phyloP scores from a whole-genome alignment of 2,888 invertebrate species.

The Lycaena phlaeas region DNA sequence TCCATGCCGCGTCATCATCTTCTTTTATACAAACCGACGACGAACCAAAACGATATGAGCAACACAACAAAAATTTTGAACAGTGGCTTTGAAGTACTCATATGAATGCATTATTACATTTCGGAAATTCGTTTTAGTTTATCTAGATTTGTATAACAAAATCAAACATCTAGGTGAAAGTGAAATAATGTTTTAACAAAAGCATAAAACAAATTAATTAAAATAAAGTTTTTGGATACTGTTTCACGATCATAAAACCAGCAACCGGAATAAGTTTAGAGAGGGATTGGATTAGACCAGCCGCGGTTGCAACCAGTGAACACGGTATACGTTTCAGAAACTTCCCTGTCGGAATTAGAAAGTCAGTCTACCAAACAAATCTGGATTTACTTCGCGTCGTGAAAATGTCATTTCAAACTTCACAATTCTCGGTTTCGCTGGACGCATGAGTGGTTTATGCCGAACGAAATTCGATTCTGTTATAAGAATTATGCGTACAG shows the following conservation, averaged over 20 bases:
- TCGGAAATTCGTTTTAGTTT: too few relatives aligned
- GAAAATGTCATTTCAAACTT: constrained; percentile 62
- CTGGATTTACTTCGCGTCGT: constrained; percentile 56
- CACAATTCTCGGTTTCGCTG: constrained; percentile 19
- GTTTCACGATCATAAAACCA: constrained; percentile 50
- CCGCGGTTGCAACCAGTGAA: constrained; percentile 59
- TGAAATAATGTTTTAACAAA: constrained; percentile 1
- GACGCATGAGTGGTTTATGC: constrained; percentile 24
- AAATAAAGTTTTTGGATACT: constrained; percentile 57
- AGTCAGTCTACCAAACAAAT: constrained; percentile 62
- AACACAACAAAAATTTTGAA: too few relatives aligned
- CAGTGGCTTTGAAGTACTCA: too few relatives aligned
- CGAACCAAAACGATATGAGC: too few relatives aligned
- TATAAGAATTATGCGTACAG: constrained; percentile 49
- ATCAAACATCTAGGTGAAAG: too few relatives aligned
- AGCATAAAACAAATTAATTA: constrained; percentile 34
- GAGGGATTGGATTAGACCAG: constrained; percentile 62
- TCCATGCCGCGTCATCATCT: too few relatives aligned
- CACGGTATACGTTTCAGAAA: constrained; percentile 70
- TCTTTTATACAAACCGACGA: too few relatives aligned
- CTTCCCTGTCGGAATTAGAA: constrained; percentile 63
- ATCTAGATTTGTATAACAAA: too few relatives aligned
- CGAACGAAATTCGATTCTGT: constrained; percentile 22
- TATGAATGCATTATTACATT: too few relatives aligned
- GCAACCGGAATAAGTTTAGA: constrained; percentile 47